phyloP scores from a whole-genome alignment of 2,113 vertebrate genomes.

The Etheostoma spectabile region DNA sequence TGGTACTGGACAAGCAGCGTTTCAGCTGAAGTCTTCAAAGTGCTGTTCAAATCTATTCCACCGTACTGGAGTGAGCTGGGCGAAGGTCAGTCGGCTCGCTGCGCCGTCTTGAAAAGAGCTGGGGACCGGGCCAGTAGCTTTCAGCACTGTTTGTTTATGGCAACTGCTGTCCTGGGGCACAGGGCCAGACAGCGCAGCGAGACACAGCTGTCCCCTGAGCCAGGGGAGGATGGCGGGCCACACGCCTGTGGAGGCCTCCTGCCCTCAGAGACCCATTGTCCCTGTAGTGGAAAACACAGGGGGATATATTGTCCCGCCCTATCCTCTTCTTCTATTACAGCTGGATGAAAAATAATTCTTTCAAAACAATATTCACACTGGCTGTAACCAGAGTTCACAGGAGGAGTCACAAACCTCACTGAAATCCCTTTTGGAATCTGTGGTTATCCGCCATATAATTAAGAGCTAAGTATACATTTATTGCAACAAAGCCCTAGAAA shows the following conservation, averaged over 20 bases:
- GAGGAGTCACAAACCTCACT: constrained; percentile 52
- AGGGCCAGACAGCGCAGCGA: constrained; percentile 69
- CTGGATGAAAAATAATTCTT: constrained; percentile 60
- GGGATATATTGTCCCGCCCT: constrained; percentile 23
- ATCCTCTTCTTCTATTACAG: constrained; percentile 54
- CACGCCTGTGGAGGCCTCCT: constrained; percentile 52
- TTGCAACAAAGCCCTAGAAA: constrained; percentile 13
- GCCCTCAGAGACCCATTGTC: constrained; percentile 48
- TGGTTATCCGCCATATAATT: constrained; percentile 67
- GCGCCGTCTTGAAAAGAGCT: constrained; percentile 61
- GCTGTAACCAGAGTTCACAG: constrained; percentile 72
- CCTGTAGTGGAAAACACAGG: constrained; percentile 35
- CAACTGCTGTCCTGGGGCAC: constrained; percentile 69
- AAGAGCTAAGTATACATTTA: constrained; percentile 65
- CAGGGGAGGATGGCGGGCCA: constrained; percentile 55
- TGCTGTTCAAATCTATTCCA: constrained; percentile 44
- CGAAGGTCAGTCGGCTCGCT: constrained; percentile 40
- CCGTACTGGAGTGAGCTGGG: constrained; percentile 55
- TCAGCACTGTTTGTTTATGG: constrained; percentile 83
- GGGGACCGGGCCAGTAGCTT: constrained; percentile 72
- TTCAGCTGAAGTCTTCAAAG: constrained; percentile 29
- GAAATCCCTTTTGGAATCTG: constrained; percentile 62
- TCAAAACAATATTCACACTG: constrained; percentile 67
- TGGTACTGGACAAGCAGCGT: neutral
- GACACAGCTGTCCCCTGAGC: constrained; percentile 72